phyloP scores from a whole-genome alignment of 2,113 vertebrate genomes.

The Suricata suricatta region DNA sequence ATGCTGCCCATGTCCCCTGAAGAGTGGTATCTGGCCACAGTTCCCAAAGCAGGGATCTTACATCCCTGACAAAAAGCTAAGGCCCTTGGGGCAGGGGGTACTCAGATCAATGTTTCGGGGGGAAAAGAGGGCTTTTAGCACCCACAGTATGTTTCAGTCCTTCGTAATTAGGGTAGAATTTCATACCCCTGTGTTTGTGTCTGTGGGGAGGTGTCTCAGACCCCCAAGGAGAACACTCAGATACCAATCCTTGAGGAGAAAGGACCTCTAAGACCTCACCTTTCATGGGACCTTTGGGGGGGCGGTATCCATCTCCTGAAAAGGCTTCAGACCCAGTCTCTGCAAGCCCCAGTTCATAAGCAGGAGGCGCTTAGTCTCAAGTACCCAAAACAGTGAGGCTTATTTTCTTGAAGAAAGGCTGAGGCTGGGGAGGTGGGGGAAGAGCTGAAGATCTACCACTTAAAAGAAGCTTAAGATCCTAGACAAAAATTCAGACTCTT shows the following conservation, averaged over 20 bases:
- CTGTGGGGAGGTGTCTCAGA: neutral
- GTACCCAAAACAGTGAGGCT: neutral
- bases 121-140: neutral
- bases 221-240: neutral
- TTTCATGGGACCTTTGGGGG: neutral
- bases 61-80: neutral
- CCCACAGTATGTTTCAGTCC: neutral
- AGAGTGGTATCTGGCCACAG: neutral
- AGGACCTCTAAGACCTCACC: neutral
- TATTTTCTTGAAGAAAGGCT: conserved; percentile 3
- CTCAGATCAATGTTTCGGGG: neutral
- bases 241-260: neutral
- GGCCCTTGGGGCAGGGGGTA: neutral
- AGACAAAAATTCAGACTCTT: neutral
- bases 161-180: neutral
- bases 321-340: neutral
- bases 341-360: neutral
- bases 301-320: neutral
- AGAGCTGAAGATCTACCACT: neutral
- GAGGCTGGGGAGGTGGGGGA: neutral
- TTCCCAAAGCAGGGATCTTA: neutral
- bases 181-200: neutral
- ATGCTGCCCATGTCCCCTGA: neutral
- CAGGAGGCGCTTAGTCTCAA: neutral
- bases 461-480: neutral